Conservation (phyloP, 2,113 vertebrate species). For the Eublepharis macularius region DNA sequence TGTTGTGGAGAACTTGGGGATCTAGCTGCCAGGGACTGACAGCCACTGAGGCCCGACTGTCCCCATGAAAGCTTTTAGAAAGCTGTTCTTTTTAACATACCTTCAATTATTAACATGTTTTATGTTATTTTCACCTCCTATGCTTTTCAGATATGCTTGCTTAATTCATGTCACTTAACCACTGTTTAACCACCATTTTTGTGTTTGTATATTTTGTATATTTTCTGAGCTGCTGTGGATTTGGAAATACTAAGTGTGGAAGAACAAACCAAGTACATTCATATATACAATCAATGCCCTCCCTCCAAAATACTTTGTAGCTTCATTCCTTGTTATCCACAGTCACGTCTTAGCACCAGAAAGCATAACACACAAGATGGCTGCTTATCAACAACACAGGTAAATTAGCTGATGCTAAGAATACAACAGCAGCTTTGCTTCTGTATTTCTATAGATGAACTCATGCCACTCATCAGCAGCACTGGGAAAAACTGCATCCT, state of each 20-base stretch:
- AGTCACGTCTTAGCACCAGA: neutral
- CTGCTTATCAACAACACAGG: neutral
- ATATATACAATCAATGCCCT: neutral
- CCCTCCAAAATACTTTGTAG: neutral
- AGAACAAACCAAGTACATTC: neutral
- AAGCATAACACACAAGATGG: constrained; percentile 8
- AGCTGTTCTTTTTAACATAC: no score
- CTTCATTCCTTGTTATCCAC: constrained; percentile 27
- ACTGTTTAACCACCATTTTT: neutral
- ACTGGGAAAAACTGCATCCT: constrained; percentile 27
- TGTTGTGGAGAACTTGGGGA: no score
- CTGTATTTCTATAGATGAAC: neutral
- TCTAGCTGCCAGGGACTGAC: no score
- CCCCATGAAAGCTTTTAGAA: no score
- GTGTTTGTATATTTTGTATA: neutral
- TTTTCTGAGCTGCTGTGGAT: neutral
- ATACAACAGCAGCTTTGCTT: neutral
- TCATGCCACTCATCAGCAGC: constrained; percentile 31
- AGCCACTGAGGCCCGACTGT: no score
- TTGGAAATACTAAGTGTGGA: neutral
- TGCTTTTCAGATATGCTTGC: no score
- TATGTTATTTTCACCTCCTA: no score
- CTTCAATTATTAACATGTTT: no score
- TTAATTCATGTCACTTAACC: neutral
- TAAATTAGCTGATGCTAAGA: neutral